Percentiles rank a stretch among this genome's conserved stretches.
phyloP scores from a whole-genome alignment of 2,797 vertebrate genomes.

The Sitta carolinensis region DNA sequence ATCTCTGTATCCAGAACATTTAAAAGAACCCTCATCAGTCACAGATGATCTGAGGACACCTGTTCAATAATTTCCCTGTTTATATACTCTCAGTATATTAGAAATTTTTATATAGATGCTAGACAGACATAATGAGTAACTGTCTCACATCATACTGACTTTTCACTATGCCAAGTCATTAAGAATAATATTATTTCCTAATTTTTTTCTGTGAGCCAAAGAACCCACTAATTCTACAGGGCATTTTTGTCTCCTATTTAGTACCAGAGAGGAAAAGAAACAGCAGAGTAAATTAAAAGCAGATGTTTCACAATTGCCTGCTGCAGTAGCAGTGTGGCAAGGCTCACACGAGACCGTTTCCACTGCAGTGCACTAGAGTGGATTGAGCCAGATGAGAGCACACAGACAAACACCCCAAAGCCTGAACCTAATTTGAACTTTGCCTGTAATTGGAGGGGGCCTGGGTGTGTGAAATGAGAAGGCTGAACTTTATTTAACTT shows the following conservation, averaged over 20 bases:
- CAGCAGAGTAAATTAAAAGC: background rate
- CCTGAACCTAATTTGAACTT: background rate
- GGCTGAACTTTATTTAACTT: conserved; percentile 27
- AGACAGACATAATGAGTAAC: background rate
- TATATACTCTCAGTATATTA: background rate
- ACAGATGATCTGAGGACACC: background rate
- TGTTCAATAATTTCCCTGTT: background rate
- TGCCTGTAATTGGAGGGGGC: background rate
- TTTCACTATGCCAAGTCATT: background rate
- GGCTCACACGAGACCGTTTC: background rate
- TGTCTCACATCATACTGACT: background rate
- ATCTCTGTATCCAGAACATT: background rate
- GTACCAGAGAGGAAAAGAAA: background rate
- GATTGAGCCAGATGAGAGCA: background rate
- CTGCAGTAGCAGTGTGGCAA: background rate
- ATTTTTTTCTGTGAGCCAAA: background rate
- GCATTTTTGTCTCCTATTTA: background rate
- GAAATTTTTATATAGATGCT: background rate
- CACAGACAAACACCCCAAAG: background rate
- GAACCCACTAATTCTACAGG: background rate
- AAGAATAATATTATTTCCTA: background rate
- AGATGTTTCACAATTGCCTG: background rate
- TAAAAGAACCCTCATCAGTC: background rate
- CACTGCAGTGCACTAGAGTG: background rate
- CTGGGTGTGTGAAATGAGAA: background rate